phyloP scores from a whole-genome alignment of 2,797 vertebrate genomes.

The Crenuchus spilurus region DNA sequence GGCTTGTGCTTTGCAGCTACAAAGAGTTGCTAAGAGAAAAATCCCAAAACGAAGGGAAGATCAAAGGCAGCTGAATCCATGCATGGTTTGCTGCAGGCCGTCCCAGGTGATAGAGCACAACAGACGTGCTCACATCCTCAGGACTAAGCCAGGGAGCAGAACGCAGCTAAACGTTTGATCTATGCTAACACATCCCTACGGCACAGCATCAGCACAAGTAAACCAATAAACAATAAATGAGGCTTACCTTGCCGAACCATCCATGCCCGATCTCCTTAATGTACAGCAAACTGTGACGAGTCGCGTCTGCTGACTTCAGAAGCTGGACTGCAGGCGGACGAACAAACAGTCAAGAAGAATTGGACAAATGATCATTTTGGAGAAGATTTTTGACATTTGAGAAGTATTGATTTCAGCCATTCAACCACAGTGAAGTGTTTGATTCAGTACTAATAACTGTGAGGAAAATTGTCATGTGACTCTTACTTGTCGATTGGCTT shows the following conservation, averaged over 20 bases:
- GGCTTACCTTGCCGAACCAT: slow-evolving; percentile 96
- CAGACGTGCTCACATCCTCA: slow-evolving; percentile 34
- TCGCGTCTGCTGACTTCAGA: slow-evolving; percentile 84
- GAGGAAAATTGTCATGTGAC: too few species aligned
- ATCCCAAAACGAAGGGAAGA: slow-evolving; percentile 24
- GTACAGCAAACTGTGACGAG: slow-evolving; percentile 91
- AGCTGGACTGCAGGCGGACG: slow-evolving; percentile 80
- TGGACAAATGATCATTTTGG: too few species aligned
- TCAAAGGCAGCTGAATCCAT: slow-evolving; percentile 46
- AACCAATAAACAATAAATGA: slow-evolving; percentile 19
- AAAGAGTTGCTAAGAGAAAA: slow-evolving; percentile 21
- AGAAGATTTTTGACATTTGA: too few species aligned
- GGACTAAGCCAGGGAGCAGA: slow-evolving; percentile 22
- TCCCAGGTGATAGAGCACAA: slow-evolving; percentile 46
- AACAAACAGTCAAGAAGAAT: neutral
- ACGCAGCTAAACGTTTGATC: slow-evolving; percentile 34
- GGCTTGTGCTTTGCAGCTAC: slow-evolving; percentile 9
- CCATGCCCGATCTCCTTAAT: slow-evolving; percentile 95
- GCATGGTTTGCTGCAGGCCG: neutral
- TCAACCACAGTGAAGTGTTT: too few species aligned
- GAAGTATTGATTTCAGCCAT: too few species aligned
- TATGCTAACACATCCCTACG: neutral
- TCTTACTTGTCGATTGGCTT: too few species aligned
- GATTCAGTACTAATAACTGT: too few species aligned
- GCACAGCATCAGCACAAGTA: neutral